Evolutionary conservation across 2,888 invertebrate species (phyloP).

Genomic region (Dicyrtoma fusca): DNA sequence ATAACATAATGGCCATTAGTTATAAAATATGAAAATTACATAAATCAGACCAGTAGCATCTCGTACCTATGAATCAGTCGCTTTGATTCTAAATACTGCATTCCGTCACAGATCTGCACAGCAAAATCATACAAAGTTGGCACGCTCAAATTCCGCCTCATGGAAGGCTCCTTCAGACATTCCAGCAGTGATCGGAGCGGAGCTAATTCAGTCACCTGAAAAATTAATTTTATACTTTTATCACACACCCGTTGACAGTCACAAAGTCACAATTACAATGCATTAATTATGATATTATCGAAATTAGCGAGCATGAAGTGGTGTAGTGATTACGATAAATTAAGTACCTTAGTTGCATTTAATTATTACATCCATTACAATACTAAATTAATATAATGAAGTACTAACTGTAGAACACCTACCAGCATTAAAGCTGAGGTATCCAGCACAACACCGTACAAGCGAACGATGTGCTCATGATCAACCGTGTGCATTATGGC

Average conservation of each 20-base stretch:
- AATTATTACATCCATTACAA: slow-evolving; percentile 3
- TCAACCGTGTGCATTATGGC: slow-evolving; percentile 98
- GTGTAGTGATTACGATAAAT: too few relatives aligned
- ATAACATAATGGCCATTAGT: too few relatives aligned
- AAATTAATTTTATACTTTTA: too few relatives aligned
- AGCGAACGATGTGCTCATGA: slow-evolving; percentile 93
- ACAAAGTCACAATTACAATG: too few relatives aligned
- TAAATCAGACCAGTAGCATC: background rate
- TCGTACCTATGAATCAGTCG: slow-evolving; percentile 85
- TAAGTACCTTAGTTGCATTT: background rate
- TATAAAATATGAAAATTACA: slow-evolving; percentile 2
- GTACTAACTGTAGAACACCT: slow-evolving; percentile 46
- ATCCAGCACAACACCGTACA: slow-evolving; percentile 96
- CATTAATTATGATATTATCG: too few relatives aligned
- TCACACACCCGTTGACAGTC: too few relatives aligned
- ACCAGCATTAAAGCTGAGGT: slow-evolving; percentile 78
- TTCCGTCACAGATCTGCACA: slow-evolving; percentile 94
- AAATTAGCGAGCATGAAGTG: too few relatives aligned
- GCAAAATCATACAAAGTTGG: slow-evolving; percentile 92
- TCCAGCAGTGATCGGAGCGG: slow-evolving; percentile 92
- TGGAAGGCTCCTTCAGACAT: slow-evolving; percentile 89
- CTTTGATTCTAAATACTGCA: slow-evolving; percentile 95
- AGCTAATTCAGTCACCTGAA: slow-evolving; percentile 90
- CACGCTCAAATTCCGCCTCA: slow-evolving; percentile 89
- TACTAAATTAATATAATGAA: background rate